Evolutionary conservation across 2,888 invertebrate genomes (phyloP), one percentile per base, ranked within the genome.

Genomic region (Mesorhabditis sp.): DNA sequence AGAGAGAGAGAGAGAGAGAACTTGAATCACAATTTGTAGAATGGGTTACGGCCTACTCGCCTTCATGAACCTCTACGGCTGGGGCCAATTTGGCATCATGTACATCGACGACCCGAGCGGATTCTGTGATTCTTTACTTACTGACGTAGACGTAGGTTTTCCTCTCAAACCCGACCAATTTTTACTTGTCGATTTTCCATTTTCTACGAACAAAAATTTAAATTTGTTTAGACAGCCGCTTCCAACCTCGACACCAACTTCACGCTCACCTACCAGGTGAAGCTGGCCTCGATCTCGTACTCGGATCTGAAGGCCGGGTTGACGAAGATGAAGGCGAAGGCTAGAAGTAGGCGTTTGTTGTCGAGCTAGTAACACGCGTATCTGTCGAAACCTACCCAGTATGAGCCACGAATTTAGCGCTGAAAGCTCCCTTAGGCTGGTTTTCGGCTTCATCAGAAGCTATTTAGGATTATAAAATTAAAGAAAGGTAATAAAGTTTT

Each of bases 281-380:
- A n/a, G 7, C n/a, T 50, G n/a, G 10, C 58, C 10, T 50, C 58
- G 7, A n/a, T 10, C 58, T 50, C 58, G 58, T 50, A 50, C 58
- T 10, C 58, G 58, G 58, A 50, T 50, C 10, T 13, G n/a, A 50
- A 10, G 58, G n/a, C 58, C 7, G 58, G 10, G 10, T 13, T 50
- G 58, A 50, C 7, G n/a, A 50, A n/a, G 58, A 50, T 50, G 58
- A 50, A 50, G n/a, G 7, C 58, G 58, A 50, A n/a, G n/a, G 58
- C 58, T 13, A 50, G 58, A 50, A 50, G 58, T 50, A 50, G n/a
- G 28, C 2, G 28, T 28, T 28, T 28, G 28, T 28, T 28, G 28
- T 28, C 28, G 28, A 28, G 28, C 28, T 28, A 28, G 28, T 28
- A 28, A 2, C 28, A 28, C 28, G 28, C 28, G 28, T 28, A 28